phyloP scores from a whole-genome alignment of 2,797 vertebrate species.

The Prunella strophiata region DNA sequence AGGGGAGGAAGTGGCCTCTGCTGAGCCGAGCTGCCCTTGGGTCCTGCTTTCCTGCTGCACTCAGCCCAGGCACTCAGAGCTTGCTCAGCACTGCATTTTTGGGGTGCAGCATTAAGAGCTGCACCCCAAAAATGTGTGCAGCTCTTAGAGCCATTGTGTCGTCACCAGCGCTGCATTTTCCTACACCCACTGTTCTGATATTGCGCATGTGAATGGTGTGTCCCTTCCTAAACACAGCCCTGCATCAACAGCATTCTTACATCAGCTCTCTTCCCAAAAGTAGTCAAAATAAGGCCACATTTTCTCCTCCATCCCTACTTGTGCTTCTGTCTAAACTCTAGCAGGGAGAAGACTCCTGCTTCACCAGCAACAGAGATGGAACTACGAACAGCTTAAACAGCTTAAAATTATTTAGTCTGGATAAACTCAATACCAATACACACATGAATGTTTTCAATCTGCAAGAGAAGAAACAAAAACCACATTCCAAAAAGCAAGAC shows the following conservation, averaged over 20 bases:
- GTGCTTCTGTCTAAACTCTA: neutral
- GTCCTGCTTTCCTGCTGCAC: neutral
- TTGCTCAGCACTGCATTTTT: neutral
- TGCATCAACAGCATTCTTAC: neutral
- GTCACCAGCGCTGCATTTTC: accelerated
- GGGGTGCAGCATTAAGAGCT: neutral
- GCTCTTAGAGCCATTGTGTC: neutral
- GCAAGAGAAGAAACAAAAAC: neutral
- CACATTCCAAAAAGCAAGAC: neutral
- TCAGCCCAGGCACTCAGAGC: neutral
- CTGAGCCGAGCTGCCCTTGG: neutral
- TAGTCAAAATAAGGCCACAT: neutral
- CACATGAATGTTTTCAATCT: neutral
- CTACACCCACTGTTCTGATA: neutral
- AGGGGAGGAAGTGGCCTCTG: constrained; percentile 54
- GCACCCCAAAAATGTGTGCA: accelerated
- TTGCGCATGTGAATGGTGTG: accelerated
- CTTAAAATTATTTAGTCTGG: neutral
- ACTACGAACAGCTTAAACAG: neutral
- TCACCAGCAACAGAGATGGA: neutral
- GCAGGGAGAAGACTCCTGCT: neutral
- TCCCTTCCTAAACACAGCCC: neutral
- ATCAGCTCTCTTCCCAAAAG: neutral
- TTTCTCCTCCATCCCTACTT: neutral
- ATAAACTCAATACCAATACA: neutral